Evolutionary conservation across 2,113 vertebrate genomes (phyloP).

Genomic region (Microtus oregoni): DNA sequence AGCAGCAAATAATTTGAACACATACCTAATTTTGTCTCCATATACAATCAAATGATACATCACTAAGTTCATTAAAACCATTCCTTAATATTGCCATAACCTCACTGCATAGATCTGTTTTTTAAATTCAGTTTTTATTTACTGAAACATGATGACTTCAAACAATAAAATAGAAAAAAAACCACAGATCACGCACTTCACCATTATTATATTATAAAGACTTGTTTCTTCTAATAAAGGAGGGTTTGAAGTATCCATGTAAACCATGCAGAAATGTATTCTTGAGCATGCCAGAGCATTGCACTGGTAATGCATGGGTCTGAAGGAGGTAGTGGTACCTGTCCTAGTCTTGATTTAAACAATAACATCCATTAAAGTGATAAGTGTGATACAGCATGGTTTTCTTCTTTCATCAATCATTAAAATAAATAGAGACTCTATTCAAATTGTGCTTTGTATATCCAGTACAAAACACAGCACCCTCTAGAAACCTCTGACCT

Average conservation of each 20-base stretch:
- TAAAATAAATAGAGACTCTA: not conserved
- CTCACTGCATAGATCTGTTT: not conserved
- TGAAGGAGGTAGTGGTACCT: not conserved
- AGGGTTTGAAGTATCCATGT: not conserved
- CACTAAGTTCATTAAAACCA: conserved; percentile 52
- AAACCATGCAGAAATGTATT: not conserved
- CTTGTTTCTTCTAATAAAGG: not conserved
- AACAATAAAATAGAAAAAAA: conserved; percentile 21
- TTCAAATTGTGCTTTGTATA: not conserved
- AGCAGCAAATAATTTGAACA: conserved; percentile 4
- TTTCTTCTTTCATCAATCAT: conserved; percentile 13
- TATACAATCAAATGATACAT: conserved; percentile 6
- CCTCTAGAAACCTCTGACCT: not conserved
- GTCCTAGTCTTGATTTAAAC: conserved; percentile 1
- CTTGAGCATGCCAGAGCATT: not conserved
- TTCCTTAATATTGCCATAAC: not conserved
- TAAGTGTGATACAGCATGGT: not conserved
- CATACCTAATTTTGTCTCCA: not conserved
- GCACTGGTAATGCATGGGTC: not conserved
- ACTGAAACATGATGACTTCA: not conserved
- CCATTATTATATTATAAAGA: conserved; percentile 18
- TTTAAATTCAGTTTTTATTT: conserved; percentile 1
- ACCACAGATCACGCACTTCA: not conserved
- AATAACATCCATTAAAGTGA: not conserved
- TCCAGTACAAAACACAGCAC: not conserved